A percentile compares a stretch with the other conserved stretches of the same genome.
Evolutionary conservation across 1,140 invertebrate species (phyloP).

Genomic region (Periplaneta americana): DNA sequence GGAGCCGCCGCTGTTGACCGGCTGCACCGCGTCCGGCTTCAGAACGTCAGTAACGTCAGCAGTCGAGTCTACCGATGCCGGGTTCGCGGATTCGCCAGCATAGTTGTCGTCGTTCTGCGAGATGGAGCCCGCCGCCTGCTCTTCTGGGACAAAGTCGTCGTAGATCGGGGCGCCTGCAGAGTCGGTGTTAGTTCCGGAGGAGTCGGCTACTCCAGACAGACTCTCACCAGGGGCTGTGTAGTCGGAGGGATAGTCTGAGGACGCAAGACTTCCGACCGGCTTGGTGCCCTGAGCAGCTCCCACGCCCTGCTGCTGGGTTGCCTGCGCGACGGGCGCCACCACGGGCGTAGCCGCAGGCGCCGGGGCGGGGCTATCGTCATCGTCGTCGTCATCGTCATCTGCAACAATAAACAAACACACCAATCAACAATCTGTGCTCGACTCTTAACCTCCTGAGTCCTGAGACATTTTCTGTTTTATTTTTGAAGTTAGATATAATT

Average conservation of each 20-base stretch:
- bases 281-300: not conserved
- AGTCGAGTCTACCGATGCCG: not conserved
- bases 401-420: not conserved
- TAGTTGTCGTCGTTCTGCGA: constrained; percentile 22
- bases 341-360: constrained; percentile 30
- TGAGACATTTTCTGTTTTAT: no score
- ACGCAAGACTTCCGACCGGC: not conserved
- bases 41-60: constrained; percentile 14
- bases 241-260: not conserved
- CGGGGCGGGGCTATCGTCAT: constrained; percentile 41
- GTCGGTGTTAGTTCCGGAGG: constrained; percentile 29
- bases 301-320: constrained; percentile 30
- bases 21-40: constrained; percentile 13
- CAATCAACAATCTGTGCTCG: no score
- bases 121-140: constrained; percentile 24
- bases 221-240: not conserved
- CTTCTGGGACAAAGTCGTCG: not conserved
- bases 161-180: constrained; percentile 21
- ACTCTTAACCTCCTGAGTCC: no score
- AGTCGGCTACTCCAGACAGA: not conserved
- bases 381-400: constrained; percentile 65
- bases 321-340: constrained; percentile 34
- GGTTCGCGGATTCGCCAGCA: not conserved
- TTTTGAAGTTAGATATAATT: no score
- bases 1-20: constrained; percentile 20